Base-by-base conservation (phyloP, 2,888 invertebrate species). In the Synergus itoensis region DNA sequence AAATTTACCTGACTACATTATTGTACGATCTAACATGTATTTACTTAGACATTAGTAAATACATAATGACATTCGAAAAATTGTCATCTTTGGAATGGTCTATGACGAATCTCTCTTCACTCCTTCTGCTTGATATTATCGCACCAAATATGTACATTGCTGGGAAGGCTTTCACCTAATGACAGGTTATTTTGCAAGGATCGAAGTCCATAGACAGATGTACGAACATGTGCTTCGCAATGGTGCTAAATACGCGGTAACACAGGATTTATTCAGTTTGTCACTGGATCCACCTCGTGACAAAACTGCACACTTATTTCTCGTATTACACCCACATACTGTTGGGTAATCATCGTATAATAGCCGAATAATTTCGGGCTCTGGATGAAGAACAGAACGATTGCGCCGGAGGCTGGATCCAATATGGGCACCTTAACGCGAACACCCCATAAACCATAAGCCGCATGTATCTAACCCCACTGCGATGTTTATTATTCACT, bases 1-100 rank as follows among this genome's bases (percentile, higher is more conserved):
- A 84, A 87, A 87, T 43, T 76, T 94, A 18, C 92, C 93, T 0
- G 93, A 93, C 8, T 94, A 93, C 41, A 75, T n/a, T n/a, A 21
- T 5, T 5, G 75, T 78, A 36, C 53, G 78, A 53, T 43, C 63
- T 28, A 45, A 57, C 16, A 78, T 78, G 78, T 78, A 69, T 53
- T 69, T 73, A 16, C 53, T 48, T 60, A 14, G 45, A 14, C 0
- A 45, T 45, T 45, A 45, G 14, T 45, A 45, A 14, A 28, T n/a
- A n/a, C n/a, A n/a, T n/a, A n/a, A n/a, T n/a, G n/a, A n/a, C n/a
- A n/a, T n/a, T n/a, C n/a, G n/a, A n/a, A n/a, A 28, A 28, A 28
- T 28, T 28, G 28, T 28, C 28, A 28, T 21, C 36, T 36, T 18
- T 60, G 1, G 12, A 18, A 18, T 16, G 1, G 16, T 7, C 16